phyloP scores from a whole-genome alignment of 2,113 vertebrate genomes.

The Pteruthius melanotis region DNA sequence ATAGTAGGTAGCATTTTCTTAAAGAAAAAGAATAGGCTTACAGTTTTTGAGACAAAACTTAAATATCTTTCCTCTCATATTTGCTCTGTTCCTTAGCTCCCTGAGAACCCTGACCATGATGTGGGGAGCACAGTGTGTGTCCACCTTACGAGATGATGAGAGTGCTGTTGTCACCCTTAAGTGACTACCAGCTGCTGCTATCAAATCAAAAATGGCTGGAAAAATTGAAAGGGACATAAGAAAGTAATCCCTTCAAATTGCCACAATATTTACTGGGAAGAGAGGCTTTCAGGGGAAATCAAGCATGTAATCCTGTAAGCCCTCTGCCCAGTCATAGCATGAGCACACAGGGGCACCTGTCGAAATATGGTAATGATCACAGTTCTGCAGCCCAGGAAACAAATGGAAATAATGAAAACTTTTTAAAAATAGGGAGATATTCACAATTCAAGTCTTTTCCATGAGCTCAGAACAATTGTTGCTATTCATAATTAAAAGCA shows the following conservation, averaged over 20 bases:
- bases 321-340: slow-evolving; percentile 42
- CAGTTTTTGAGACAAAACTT: background rate
- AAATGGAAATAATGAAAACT: slow-evolving; percentile 20
- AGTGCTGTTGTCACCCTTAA: slow-evolving; percentile 65
- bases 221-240: slow-evolving; percentile 69
- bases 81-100: background rate
- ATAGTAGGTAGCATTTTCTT: background rate
- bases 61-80: background rate
- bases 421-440: background rate
- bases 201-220: slow-evolving; percentile 68
- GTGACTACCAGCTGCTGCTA: slow-evolving; percentile 70
- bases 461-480: background rate
- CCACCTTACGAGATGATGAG: slow-evolving; percentile 49
- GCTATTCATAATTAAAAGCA: background rate
- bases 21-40: background rate
- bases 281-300: slow-evolving; percentile 66
- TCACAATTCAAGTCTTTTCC: background rate
- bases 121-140: slow-evolving; percentile 12
- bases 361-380: slow-evolving; percentile 58
- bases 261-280: slow-evolving; percentile 72
- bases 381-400: background rate
- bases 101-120: background rate
- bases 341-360: slow-evolving; percentile 44
- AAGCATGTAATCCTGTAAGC: slow-evolving; percentile 70
- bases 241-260: slow-evolving; percentile 72